Percentiles rank a stretch among this genome's conserved stretches.
phyloP scores from a whole-genome alignment of 2,888 invertebrate species.

The Euproctis similis region DNA sequence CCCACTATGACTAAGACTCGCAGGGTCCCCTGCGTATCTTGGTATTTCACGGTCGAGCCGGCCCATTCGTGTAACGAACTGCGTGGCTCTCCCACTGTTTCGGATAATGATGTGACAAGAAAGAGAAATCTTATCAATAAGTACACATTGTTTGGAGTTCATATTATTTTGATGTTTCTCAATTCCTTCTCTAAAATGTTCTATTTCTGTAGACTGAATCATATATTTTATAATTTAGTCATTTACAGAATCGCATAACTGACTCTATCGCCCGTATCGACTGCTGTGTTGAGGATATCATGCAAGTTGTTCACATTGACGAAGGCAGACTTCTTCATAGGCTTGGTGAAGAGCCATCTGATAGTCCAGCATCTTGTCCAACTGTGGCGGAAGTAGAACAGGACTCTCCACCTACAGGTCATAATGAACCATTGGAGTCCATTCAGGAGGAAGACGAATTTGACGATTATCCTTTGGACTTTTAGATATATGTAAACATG shows the following conservation, averaged over 20 bases:
- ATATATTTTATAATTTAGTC: no score
- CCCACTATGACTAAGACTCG: no score
- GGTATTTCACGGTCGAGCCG: no score
- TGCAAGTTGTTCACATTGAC: slow-evolving; percentile 43
- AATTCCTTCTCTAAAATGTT: no score
- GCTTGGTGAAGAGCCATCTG: slow-evolving; percentile 25
- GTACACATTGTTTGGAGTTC: no score
- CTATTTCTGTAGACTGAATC: no score
- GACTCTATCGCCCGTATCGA: slow-evolving; percentile 41
- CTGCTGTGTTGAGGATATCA: slow-evolving; percentile 42
- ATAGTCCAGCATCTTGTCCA: slow-evolving; percentile 10
- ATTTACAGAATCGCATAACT: slow-evolving; percentile 36
- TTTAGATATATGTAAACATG: slow-evolving; percentile 3
- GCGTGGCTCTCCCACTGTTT: no score
- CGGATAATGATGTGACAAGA: no score
- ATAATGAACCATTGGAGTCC: slow-evolving; percentile 25
- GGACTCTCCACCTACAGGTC: neutral
- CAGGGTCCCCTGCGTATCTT: no score
- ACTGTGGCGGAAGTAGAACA: neutral
- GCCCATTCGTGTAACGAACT: no score
- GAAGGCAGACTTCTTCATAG: slow-evolving; percentile 40
- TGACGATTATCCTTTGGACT: slow-evolving; percentile 41
- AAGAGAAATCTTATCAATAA: no score
- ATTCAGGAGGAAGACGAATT: slow-evolving; percentile 50
- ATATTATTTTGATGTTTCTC: no score